Percentiles rank a stretch among this genome's conserved stretches.
Conservation (phyloP, 1,140 invertebrate genomes). For the Rhagoletis zephyria region DNA sequence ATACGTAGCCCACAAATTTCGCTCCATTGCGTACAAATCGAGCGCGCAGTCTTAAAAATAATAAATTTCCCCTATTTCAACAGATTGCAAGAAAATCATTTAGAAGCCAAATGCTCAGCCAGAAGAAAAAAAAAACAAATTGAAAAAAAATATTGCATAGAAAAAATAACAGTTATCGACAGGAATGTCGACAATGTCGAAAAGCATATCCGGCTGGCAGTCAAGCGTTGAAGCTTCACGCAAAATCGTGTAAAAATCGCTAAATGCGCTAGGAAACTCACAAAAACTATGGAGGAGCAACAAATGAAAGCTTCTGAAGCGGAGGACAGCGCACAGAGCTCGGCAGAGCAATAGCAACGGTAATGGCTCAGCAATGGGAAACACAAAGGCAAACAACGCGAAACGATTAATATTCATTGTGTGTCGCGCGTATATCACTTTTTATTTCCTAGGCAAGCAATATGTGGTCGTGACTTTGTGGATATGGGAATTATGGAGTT, state of each 20-base stretch:
- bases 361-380: constrained; percentile 28
- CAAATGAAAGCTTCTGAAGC: background rate
- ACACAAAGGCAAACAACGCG: constrained; percentile 49
- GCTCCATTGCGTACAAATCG: constrained; percentile 47
- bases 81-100: constrained; percentile 70
- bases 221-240: constrained; percentile 9
- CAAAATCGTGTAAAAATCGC: background rate
- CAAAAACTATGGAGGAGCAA: background rate
- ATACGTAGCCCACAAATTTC: background rate
- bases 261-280: background rate
- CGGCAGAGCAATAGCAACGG: background rate
- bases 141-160: background rate
- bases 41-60: constrained; percentile 64
- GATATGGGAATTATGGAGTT: background rate
- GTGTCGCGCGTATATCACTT: constrained; percentile 73
- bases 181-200: constrained; percentile 28
- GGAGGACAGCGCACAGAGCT: background rate
- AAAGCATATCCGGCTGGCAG: background rate
- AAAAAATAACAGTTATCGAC: constrained; percentile 23
- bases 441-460: constrained; percentile 65
- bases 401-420: constrained; percentile 72
- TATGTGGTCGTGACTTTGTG: background rate
- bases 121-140: constrained; percentile 57
- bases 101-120: constrained; percentile 63
- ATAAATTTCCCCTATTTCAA: constrained; percentile 70